These are phyloP conservation scores for Rhingia campestris DNA, from an alignment of 2,888 invertebrate species.

Conservation along the genomic window DNA sequence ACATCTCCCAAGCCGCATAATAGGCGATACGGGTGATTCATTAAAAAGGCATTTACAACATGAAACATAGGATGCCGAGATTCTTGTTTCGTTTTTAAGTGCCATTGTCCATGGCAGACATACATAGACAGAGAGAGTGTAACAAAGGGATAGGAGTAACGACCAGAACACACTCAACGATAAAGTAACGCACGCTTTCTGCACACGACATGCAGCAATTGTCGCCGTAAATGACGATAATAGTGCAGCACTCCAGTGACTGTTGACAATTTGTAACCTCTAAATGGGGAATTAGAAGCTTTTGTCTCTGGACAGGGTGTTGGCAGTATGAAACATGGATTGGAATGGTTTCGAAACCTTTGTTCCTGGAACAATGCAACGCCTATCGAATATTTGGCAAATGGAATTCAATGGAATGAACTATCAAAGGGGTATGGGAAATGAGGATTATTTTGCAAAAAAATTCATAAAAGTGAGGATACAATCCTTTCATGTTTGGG, in stretches of 20 bases:
- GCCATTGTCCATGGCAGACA: constrained; percentile 14
- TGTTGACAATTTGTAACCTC: no score
- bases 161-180: constrained; percentile 35
- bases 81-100: constrained; percentile 4
- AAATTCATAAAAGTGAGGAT: no score
- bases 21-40: constrained; percentile 58
- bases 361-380: no score
- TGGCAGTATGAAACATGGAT: no score
- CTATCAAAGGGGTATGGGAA: no score
- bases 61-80: constrained; percentile 3
- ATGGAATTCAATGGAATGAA: no score
- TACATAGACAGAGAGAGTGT: background rate
- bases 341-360: no score
- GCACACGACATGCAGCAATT: constrained; percentile 55
- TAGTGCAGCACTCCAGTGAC: background rate
- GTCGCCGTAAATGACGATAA: constrained; percentile 33
- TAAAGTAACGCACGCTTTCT: constrained; percentile 63
- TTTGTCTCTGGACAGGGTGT: no score
- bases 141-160: constrained; percentile 45
- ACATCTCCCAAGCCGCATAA: constrained; percentile 14
- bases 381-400: no score
- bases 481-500: no score
- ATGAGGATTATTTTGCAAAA: no score
- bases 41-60: constrained; percentile 50
- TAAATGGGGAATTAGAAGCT: no score